Evolutionary conservation across 64 coral and sea anemone genomes (phyloP).

Genomic region (Porites australiensis): DNA sequence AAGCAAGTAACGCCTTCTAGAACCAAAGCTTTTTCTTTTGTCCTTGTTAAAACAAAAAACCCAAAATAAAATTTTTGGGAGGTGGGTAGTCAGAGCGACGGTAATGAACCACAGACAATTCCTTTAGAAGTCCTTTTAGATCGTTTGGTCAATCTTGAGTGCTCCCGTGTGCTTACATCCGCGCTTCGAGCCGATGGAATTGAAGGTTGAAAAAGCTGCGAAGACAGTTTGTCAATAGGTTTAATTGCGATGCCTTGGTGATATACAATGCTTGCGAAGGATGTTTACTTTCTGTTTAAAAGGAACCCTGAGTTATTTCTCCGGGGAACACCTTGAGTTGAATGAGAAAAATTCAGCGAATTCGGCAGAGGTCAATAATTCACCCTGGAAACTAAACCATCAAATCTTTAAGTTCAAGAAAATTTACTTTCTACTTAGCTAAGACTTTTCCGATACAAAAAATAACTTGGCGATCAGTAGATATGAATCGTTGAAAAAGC

Average conservation of each 20-base stretch:
- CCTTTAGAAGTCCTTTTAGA: conserved; percentile 21
- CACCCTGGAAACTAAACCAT: background rate
- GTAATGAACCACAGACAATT: conserved; percentile 20
- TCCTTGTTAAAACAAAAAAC: background rate
- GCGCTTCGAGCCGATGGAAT: conserved; percentile 27
- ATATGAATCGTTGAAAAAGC: conserved; percentile 5
- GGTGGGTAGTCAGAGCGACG: conserved; percentile 9
- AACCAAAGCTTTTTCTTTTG: conserved; percentile 24
- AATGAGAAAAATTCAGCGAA: conserved; percentile 48
- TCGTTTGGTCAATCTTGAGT: conserved; percentile 27
- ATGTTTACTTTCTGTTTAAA: conserved; percentile 72
- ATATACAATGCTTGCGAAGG: conserved; percentile 28
- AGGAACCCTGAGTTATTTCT: background rate
- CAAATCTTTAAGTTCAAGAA: background rate
- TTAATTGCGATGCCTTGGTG: conserved; percentile 49
- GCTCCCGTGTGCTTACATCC: background rate
- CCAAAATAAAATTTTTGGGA: background rate
- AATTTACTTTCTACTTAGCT: background rate
- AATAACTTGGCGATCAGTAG: conserved; percentile 11
- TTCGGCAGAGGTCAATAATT: background rate
- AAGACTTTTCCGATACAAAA: background rate
- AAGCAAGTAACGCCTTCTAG: background rate
- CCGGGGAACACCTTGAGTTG: conserved; percentile 13
- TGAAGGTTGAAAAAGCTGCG: conserved; percentile 45
- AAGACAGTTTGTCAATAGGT: conserved; percentile 53